Evolutionary conservation across 2,113 vertebrate genomes (phyloP).

Genomic region (Solea solea): DNA sequence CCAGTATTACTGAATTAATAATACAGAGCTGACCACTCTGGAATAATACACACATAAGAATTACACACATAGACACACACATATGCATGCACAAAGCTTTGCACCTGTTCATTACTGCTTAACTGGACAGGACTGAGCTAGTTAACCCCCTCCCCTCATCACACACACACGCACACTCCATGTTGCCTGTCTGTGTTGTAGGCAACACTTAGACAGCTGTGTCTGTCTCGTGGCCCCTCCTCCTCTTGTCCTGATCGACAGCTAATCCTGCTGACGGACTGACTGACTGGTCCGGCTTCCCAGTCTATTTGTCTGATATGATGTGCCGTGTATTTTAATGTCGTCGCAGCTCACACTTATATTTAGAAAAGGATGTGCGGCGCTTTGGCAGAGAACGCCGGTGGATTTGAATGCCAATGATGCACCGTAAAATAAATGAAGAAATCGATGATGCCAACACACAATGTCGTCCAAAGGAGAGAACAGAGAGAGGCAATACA

Average conservation of each 20-base stretch:
- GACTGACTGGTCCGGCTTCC: slow-evolving; percentile 61
- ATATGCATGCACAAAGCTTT: slow-evolving; percentile 65
- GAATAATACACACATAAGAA: slow-evolving; percentile 72
- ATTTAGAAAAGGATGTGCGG: slow-evolving; percentile 11
- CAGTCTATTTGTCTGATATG: slow-evolving; percentile 43
- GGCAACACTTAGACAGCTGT: slow-evolving; percentile 75
- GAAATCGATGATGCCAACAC: slow-evolving; percentile 32
- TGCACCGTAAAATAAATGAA: slow-evolving; percentile 33
- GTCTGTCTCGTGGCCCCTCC: slow-evolving; percentile 60
- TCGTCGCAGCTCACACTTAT: not conserved
- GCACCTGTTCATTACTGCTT: slow-evolving; percentile 80
- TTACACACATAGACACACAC: slow-evolving; percentile 44
- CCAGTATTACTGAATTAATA: slow-evolving; percentile 84
- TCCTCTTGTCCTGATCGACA: slow-evolving; percentile 53
- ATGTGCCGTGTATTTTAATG: not conserved
- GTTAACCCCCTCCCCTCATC: slow-evolving; percentile 29
- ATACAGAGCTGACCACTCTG: slow-evolving; percentile 76
- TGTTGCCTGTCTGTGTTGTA: slow-evolving; percentile 56
- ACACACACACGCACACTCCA: slow-evolving; percentile 19
- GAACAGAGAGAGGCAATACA: slow-evolving; percentile 47
- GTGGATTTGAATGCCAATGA: slow-evolving; percentile 35
- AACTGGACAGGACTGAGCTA: slow-evolving; percentile 63
- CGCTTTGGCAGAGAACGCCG: slow-evolving; percentile 7
- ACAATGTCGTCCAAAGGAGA: slow-evolving; percentile 27
- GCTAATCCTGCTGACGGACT: slow-evolving; percentile 37